phyloP scores from a whole-genome alignment of 2,113 vertebrate species.

The Ceyx melanurus region DNA sequence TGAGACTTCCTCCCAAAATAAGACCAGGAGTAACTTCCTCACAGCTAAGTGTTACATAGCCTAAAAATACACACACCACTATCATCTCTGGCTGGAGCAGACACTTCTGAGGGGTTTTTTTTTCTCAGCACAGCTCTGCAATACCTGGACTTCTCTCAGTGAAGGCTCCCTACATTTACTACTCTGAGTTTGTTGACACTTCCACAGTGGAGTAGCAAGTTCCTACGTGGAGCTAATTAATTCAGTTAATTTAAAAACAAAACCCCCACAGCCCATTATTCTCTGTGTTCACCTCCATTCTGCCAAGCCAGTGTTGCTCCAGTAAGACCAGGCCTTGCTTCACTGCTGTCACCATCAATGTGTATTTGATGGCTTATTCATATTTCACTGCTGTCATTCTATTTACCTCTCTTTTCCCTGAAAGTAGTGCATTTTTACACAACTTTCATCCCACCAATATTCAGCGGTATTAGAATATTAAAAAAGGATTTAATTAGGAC shows the following conservation, averaged over 20 bases:
- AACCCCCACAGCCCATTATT: neutral
- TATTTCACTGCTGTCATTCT: neutral
- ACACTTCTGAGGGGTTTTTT: neutral
- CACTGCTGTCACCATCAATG: neutral
- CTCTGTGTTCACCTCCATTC: neutral
- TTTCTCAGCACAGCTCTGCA: neutral
- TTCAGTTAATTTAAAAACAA: neutral
- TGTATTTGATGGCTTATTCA: neutral
- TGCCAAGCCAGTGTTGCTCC: neutral
- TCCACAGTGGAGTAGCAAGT: neutral
- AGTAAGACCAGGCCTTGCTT: neutral
- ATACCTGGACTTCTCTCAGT: neutral
- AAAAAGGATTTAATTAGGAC: neutral
- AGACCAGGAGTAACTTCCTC: neutral
- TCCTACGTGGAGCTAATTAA: fast-evolving
- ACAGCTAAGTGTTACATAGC: neutral
- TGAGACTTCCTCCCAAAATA: neutral
- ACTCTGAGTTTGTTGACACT: neutral
- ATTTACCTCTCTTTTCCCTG: neutral
- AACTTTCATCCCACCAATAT: neutral
- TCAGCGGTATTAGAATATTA: neutral
- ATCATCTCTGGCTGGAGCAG: neutral
- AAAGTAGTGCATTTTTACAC: neutral
- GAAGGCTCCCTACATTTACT: neutral
- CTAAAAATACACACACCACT: neutral